Evolutionary conservation across 2,888 invertebrate genomes (phyloP).

Genomic region (Campoletis raptor): DNA sequence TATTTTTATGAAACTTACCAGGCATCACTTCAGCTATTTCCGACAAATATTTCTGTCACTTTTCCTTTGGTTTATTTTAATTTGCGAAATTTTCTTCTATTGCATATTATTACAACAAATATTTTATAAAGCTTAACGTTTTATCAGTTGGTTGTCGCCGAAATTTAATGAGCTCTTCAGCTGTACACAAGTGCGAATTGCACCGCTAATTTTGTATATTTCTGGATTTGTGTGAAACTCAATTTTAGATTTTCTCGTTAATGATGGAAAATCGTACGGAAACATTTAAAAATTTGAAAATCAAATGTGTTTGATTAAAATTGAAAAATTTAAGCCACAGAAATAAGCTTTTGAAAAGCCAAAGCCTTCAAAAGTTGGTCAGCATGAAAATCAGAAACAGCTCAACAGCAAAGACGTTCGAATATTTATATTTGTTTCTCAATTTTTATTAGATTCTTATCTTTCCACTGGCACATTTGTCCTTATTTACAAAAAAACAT

Average conservation of each 20-base stretch:
- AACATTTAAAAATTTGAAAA: background rate
- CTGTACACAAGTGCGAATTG: background rate
- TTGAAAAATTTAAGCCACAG: no score
- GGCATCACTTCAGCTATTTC: background rate
- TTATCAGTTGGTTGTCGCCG: background rate
- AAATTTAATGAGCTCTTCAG: background rate
- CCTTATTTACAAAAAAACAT: constrained; percentile 56
- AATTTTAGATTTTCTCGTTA: background rate
- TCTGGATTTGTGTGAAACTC: background rate
- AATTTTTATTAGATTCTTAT: background rate
- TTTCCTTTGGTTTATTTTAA: background rate
- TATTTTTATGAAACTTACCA: background rate
- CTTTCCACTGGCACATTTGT: constrained; percentile 43
- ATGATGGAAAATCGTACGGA: background rate
- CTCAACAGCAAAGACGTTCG: background rate
- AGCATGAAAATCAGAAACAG: background rate
- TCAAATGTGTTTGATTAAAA: no score
- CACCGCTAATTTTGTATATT: background rate
- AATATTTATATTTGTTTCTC: background rate
- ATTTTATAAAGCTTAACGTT: background rate
- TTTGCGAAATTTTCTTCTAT: background rate
- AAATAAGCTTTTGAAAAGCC: no score
- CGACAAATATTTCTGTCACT: background rate
- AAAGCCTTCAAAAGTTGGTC: background rate
- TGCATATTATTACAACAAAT: background rate